Percentiles rank a stretch among this genome's conserved stretches.
Conservation (phyloP, 1,140 invertebrate species). For the Drosophila trapezifrons region DNA sequence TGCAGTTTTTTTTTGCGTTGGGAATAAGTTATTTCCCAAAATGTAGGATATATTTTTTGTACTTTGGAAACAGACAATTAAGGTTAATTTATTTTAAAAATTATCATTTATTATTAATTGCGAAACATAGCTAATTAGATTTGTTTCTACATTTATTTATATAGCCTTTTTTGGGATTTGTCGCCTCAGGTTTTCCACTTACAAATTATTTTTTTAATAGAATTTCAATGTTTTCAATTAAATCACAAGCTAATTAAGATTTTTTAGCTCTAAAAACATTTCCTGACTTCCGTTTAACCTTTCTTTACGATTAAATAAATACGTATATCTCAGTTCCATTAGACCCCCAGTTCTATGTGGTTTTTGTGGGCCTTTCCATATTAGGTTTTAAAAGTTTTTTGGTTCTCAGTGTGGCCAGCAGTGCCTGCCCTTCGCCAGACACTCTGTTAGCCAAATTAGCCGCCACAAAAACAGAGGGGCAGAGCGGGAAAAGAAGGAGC, state of each 20-base stretch:
- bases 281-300: too few relatives aligned
- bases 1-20: not conserved
- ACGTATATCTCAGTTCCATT: not conserved
- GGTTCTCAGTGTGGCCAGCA: slow-evolving; percentile 18
- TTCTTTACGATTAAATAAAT: too few relatives aligned
- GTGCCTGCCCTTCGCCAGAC: slow-evolving; percentile 22
- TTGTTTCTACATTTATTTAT: too few relatives aligned
- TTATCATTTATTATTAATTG: not conserved
- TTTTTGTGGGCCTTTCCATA: not conserved
- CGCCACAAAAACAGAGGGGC: slow-evolving; percentile 46
- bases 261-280: too few relatives aligned
- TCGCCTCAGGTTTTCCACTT: too few relatives aligned
- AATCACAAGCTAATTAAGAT: too few relatives aligned
- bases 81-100: not conserved
- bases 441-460: slow-evolving; percentile 67
- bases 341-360: too few relatives aligned
- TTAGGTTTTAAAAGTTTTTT: not conserved
- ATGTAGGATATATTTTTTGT: not conserved
- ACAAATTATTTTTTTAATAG: not conserved
- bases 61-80: too few relatives aligned
- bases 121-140: too few relatives aligned
- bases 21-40: not conserved
- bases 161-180: too few relatives aligned
- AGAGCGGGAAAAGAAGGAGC: slow-evolving; percentile 25
- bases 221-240: not conserved